Evolutionary conservation across 2,797 vertebrate species (phyloP), one percentile per base, ranked within the genome.

Genomic region (Hypotaenidia okinawae): DNA sequence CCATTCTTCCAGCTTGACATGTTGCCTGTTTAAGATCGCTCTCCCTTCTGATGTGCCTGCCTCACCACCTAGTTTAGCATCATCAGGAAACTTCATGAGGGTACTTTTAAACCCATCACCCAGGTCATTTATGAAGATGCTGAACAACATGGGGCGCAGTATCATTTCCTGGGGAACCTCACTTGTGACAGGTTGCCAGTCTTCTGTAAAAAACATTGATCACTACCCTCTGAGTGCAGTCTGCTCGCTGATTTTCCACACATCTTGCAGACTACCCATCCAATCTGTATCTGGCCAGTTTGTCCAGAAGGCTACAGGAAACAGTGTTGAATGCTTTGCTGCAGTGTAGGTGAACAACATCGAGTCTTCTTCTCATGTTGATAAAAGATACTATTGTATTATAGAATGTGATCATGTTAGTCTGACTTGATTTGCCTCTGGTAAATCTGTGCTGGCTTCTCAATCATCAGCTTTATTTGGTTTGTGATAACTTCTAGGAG

Each of bases 361-460:
- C 11, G 10, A 33, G 51, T 19, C 23, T 12, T 58, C 5, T 37
- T 27, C 28, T 15, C 18, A 10, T 15, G 11, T 39, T 0, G 0
- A 39, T 15, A 57, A 27, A 35, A 23, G 23, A 28, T 28, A 15
- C 14, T n/a, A 23, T 17, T 55, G 47, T 75, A 2, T 25, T 58
- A 25, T 58, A 66, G 25, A 51, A 41, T 19, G 19, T 30, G 9
- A 33, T 58, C 11, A 30, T 5, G 16, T 67, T 58, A 51, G 32
- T 61, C 27, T 32, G 37, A 7, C 7, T 11, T n/a, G 11, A 37
- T 57, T 73, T 64, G 5, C 27, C 33, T 14, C 35, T 37, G 45
- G 37, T 61, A 67, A 57, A 64, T 55, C 16, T 83, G n/a, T 63
- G 61, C 19, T 74, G 18, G 8, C 5, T 84, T 84, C 49, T 68